Percentiles rank a stretch among this genome's conserved stretches.
phyloP scores from a whole-genome alignment of 2,113 vertebrate genomes.

The Esox niger region DNA sequence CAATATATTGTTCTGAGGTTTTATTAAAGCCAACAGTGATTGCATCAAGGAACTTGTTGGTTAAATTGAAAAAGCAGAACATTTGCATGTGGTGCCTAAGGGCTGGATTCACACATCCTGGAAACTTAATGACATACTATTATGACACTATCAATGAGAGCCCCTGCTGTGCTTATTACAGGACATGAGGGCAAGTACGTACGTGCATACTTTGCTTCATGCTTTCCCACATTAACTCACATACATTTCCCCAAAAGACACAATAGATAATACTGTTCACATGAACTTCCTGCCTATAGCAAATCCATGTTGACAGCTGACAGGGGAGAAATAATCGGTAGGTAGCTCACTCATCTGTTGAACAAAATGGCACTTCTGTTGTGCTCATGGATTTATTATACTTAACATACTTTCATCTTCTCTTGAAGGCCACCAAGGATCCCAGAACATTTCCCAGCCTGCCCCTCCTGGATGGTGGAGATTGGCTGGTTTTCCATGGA shows the following conservation, averaged over 20 bases:
- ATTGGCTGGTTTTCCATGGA: constrained; percentile 61
- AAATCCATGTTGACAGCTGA: too few species aligned
- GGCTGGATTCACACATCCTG: neutral
- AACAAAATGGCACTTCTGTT: too few species aligned
- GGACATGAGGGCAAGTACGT: too few species aligned
- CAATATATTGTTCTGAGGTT: neutral
- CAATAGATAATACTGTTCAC: neutral
- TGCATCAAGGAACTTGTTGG: neutral
- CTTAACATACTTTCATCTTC: constrained; percentile 54
- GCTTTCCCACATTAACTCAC: too few species aligned
- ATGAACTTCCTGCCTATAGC: too few species aligned
- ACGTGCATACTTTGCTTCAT: neutral
- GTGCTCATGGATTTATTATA: neutral
- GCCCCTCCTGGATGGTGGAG: constrained; percentile 60
- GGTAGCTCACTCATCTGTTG: neutral
- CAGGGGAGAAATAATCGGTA: too few species aligned
- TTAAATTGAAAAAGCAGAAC: neutral
- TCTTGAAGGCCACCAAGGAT: constrained; percentile 19
- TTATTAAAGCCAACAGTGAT: neutral
- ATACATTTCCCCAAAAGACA: too few species aligned
- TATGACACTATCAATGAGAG: neutral
- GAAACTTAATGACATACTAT: neutral
- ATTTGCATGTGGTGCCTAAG: neutral
- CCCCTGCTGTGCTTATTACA: neutral
- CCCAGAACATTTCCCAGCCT: constrained; percentile 17